A percentile compares a stretch with the other conserved stretches of the same genome.
These are phyloP conservation scores for Ectemnius cavifrons DNA, from an alignment of 2,888 invertebrate species.

Conservation along the genomic window DNA sequence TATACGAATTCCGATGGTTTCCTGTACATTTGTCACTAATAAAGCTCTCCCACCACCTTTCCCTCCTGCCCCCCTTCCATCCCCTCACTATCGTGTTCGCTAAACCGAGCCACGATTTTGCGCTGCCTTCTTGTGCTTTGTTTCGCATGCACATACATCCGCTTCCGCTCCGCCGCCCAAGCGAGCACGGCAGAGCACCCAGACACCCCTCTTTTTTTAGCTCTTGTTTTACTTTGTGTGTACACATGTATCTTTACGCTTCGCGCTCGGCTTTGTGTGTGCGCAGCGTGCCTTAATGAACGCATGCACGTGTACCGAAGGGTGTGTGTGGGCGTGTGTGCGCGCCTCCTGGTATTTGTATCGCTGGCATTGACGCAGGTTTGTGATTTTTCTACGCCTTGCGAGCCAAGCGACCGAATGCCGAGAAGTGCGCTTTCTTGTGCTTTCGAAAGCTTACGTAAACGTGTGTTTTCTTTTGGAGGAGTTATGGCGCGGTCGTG, in stretches of 20 bases:
- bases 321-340: no score
- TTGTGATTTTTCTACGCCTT: no score
- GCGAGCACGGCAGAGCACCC: not conserved
- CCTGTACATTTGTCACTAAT: slow-evolving; percentile 49
- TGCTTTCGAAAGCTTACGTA: no score
- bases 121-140: slow-evolving; percentile 24
- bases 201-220: slow-evolving; percentile 10
- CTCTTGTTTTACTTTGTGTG: slow-evolving; percentile 37
- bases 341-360: no score
- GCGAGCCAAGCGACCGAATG: no score
- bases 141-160: slow-evolving; percentile 27
- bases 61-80: not conserved
- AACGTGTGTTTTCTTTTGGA: no score
- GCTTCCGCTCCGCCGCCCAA: not conserved
- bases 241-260: slow-evolving; percentile 12
- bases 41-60: slow-evolving; percentile 43
- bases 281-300: not conserved
- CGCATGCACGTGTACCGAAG: no score
- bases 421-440: no score
- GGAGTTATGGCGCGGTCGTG: no score
- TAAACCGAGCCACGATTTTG: not conserved
- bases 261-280: not conserved
- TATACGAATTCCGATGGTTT: slow-evolving; percentile 11
- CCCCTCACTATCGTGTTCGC: no score
- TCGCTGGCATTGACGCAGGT: no score